Base-by-base conservation (phyloP, 2,113 vertebrate genomes). In the Poeciliopsis occidentalis region DNA sequence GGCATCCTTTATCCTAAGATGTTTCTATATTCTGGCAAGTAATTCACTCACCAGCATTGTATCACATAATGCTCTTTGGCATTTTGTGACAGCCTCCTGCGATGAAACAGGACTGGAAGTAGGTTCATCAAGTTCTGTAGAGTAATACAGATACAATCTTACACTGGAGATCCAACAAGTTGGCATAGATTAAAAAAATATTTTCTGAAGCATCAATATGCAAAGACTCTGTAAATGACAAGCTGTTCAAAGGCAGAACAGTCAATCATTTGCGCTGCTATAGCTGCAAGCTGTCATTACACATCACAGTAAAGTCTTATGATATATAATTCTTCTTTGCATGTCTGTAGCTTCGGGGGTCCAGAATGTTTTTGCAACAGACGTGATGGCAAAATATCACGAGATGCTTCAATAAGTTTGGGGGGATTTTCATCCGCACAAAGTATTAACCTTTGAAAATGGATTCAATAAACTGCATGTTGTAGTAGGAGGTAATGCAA, bases 191-290 rank as follows among this genome's bases (percentile, higher is more conserved):
- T 24, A 67, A 76, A 34, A 34, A 69, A 37, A 70, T 76, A 31
- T 67, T 76, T 41, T 32, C 37, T 39, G 62, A 64, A 60, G 34
- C 66, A 32, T 24, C 71, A 64, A 47, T 82, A 78, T 82, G 71
- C 84, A 87, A 86, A 65, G 62, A 69, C 60, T n/a, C 31, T 61
- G 87, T 61, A 76, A 78, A 85, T 86, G 85, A 75, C 62, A 19
- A 12, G 74, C 72, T 15, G 69, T 68, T 85, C 34, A 69, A 68
- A 72, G 66, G 64, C 30, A 8, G 61, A 64, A 15, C 67, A 75
- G 71, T 78, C 44, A 30, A 75, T 78, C 73, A 72, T 75, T 67
- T 79, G 84, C 81, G 47, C 39, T 2, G 8, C 32, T 66, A 57
- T 64, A 67, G 64, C 80, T 67, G 57, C 69, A 54, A 66, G 34